Evolutionary conservation across 1,140 invertebrate species (phyloP).

Genomic region (Drosophila sturtevanti): DNA sequence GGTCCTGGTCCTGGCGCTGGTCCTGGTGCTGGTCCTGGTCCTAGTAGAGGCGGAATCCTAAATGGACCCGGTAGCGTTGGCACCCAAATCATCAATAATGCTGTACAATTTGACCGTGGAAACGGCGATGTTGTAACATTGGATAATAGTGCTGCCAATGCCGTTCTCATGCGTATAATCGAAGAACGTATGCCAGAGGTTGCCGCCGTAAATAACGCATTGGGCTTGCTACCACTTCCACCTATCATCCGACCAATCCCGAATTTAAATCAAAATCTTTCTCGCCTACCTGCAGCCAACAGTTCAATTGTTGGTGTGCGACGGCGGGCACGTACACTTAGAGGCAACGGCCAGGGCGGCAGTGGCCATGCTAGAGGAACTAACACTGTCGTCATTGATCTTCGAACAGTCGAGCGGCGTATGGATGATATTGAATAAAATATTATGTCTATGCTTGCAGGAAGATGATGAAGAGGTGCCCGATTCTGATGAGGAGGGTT

Average conservation of each 20-base stretch:
- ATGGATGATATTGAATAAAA: conserved; percentile 77
- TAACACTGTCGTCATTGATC: conserved; percentile 48
- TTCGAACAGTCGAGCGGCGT: conserved; percentile 66
- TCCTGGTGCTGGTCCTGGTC: too few species aligned
- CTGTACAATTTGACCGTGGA: conserved; percentile 12
- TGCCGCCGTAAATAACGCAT: background rate
- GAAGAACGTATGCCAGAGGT: conserved; percentile 1
- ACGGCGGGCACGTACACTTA: conserved; percentile 73
- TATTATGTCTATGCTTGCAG: conserved; percentile 82
- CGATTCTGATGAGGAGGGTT: conserved; percentile 80
- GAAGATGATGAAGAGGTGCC: conserved; percentile 82
- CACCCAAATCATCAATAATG: conserved; percentile 18
- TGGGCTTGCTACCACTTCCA: background rate
- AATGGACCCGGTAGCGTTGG: too few species aligned
- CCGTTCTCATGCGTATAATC: conserved; percentile 19
- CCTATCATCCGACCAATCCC: conserved; percentile 34
- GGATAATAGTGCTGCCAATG: background rate
- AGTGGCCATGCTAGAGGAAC: conserved; percentile 38
- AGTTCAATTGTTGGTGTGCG: conserved; percentile 77
- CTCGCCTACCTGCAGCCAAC: conserved; percentile 70
- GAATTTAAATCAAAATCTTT: conserved; percentile 60
- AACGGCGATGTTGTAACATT: background rate
- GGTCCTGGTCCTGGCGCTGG: too few species aligned
- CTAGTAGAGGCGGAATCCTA: conserved; percentile 16
- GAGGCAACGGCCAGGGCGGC: conserved; percentile 25